Base-by-base conservation (phyloP, 2,888 invertebrate species). In the Zaprionus bogoriensis region DNA sequence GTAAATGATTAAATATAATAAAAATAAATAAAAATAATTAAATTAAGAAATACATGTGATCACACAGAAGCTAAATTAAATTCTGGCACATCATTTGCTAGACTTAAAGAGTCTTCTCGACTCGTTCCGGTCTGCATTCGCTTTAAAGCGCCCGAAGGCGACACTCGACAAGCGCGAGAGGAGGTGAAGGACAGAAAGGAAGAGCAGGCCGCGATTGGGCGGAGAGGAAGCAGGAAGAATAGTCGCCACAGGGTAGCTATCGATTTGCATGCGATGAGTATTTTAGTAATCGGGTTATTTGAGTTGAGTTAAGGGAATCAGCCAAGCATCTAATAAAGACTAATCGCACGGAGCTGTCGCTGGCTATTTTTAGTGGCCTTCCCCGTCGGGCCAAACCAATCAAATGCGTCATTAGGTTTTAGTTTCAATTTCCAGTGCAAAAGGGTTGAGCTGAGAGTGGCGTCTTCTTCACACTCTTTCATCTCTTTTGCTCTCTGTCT, bases 261-360 rank as follows among this genome's bases (percentile, higher is more conserved):
- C 60, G 54, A 51, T 62, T 55, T 46, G 46, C 57, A 51, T 62
- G 53, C 12, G 30, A n/a, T 25, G 42, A 47, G 47, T 36, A 28
- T 46, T 23, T 46, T 4, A 14, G 28, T 28, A 46, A 63, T 63
- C 58, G 54, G 48, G 52, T 42, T 52, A 28, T 62, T 63, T 63
- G 51, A 45, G 62, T 41, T 51, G 28, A 51, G 36, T 47, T 47
- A 44, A 47, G 46, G 30, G 39, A 48, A 12, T 17, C 60, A 69
- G 48, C 66, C 44, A 60, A 57, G 69, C 65, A 46, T 65, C 70
- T 69, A 65, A 69, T 69, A 53, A 53, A 57, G 52, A 69, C 65
- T 65, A 69, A 70, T 69, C 17, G 97, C 71, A 54, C 25, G 10
- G 41, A 25, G 62, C 52, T 39, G 23, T 32, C 19, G 44, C n/a